Evolutionary conservation across 2,888 invertebrate species (phyloP).

Genomic region (Aspidiotus destructor): DNA sequence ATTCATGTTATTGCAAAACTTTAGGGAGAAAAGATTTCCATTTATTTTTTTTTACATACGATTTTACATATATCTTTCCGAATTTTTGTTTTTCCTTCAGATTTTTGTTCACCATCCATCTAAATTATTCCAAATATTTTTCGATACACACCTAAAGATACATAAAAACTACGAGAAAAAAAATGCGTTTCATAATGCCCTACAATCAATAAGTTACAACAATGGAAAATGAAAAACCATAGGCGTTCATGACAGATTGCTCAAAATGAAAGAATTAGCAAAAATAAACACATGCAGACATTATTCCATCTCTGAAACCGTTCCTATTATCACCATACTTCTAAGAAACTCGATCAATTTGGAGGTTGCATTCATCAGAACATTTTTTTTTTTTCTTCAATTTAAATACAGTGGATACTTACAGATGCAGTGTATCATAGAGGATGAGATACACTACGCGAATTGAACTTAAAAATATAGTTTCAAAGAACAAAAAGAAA

Average conservation of each 20-base stretch:
- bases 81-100: background rate
- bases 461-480: too few relatives aligned
- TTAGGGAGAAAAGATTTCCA: too few relatives aligned
- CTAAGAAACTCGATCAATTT: too few relatives aligned
- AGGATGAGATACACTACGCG: too few relatives aligned
- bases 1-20: too few relatives aligned
- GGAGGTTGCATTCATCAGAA: too few relatives aligned
- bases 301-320: conserved; percentile 14
- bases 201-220: conserved; percentile 17
- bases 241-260: conserved; percentile 12
- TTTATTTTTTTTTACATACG: too few relatives aligned
- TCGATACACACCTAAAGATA: conserved; percentile 25
- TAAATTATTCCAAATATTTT: conserved; percentile 20
- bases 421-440: too few relatives aligned
- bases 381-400: too few relatives aligned
- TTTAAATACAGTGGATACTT: too few relatives aligned
- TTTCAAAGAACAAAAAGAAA: too few relatives aligned
- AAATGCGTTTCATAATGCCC: conserved; percentile 8
- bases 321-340: too few relatives aligned
- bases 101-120: conserved; percentile 10
- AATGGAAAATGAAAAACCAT: conserved; percentile 19
- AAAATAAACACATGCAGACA: conserved; percentile 19
- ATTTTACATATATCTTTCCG: background rate
- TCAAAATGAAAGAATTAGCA: conserved; percentile 2
- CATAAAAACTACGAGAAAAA: conserved; percentile 14